Evolutionary conservation across 2,113 vertebrate genomes (phyloP), one percentile per base, ranked within the genome.

Genomic region (Percopsis transmontana): DNA sequence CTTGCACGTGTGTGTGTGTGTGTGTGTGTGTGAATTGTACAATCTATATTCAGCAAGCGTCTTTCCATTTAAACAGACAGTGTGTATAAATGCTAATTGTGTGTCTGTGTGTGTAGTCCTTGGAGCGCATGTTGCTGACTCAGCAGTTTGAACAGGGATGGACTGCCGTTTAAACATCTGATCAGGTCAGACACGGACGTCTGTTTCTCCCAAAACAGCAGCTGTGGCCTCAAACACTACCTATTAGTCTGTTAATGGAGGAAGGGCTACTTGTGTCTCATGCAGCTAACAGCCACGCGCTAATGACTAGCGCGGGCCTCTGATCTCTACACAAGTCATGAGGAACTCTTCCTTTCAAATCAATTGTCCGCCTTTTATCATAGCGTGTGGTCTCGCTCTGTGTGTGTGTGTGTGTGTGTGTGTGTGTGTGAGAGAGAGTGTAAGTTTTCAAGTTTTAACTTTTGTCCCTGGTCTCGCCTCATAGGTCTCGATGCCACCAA

Each of bases 401-500:
- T 33, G 4, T 33, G 27, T 33, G 27, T 1, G 27, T 1, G 27
- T 6, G 27, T 51, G 27, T 33, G 4, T 51, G 27, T 33, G 4
- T 33, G 27, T 33, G 27, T 1, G 27, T 1, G 27, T 6, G 27
- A 33, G 27, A 33, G 27, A 7, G 27, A 33, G 5, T 33, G 8
- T 33, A 33, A 48, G 16, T 19, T 16, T 16, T 2, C 51, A 12
- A 21, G 12, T 10, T 20, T 54, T 12, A 24, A 21, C 11, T 51
- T 15, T 23, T 53, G 51, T 53, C 19, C 21, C 12, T 11, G 10
- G 19, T 75, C 18, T 81, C 40, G 76, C 39, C 2, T 14, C 14
- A 3, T 52, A 98, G 97, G 93, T 59, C 91, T 95, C 21, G 96
- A 97, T 74, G 91, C 94, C 21, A 95, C 95, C 76, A 99, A 97